These are phyloP conservation scores for Pangasianodon gigas DNA, from an alignment of 2,113 vertebrate genomes.

Conservation along the genomic window DNA sequence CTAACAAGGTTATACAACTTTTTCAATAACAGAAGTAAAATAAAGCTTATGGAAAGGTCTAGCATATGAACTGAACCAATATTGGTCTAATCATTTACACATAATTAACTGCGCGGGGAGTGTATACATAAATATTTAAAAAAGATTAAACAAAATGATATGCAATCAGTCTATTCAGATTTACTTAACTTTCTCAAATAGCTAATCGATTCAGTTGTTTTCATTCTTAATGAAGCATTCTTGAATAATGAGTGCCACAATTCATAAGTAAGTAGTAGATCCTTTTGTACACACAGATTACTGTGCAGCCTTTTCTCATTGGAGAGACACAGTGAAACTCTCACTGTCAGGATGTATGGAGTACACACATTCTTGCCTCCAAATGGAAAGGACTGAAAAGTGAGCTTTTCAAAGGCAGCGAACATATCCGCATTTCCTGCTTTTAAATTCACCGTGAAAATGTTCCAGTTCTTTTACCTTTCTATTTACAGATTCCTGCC, in stretches of 20 bases:
- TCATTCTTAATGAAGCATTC: not conserved
- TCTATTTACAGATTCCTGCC: not conserved
- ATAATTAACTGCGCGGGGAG: not conserved
- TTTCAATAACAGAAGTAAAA: not conserved
- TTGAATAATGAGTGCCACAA: not conserved
- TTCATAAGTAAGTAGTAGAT: not conserved
- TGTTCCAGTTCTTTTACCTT: not conserved
- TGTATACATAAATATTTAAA: not conserved
- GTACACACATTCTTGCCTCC: not conserved
- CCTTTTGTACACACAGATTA: not conserved
- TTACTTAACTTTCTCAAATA: not conserved
- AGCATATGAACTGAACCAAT: not conserved
- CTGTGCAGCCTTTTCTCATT: not conserved
- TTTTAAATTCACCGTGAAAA: conserved; percentile 15
- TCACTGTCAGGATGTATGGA: too few relatives aligned
- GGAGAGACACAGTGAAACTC: not conserved
- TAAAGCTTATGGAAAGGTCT: not conserved
- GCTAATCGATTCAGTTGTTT: not conserved
- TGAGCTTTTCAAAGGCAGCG: not conserved
- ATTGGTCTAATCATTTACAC: not conserved
- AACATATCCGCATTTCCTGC: not conserved
- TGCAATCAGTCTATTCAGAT: not conserved
- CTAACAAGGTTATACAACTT: not conserved
- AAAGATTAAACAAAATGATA: not conserved
- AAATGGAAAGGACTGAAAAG: too few relatives aligned